Evolutionary conservation across 1,140 invertebrate species (phyloP).

Genomic region (Camponotus pennsylvanicus): DNA sequence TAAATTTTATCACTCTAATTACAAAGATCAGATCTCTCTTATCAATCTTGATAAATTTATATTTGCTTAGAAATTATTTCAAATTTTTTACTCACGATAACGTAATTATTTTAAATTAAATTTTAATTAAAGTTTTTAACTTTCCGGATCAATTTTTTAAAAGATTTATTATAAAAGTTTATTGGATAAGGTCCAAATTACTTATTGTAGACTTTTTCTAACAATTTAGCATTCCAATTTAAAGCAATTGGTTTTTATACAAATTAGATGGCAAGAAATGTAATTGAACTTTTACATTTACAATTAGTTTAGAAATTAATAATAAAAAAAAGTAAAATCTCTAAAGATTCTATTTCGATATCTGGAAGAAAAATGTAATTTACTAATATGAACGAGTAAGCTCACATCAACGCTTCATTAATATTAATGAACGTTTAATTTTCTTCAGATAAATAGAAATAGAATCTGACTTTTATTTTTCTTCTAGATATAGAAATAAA

Average conservation of each 20-base stretch:
- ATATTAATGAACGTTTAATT: too few relatives aligned
- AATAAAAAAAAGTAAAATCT: not conserved
- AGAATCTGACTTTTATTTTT: too few relatives aligned
- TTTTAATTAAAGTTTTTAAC: too few relatives aligned
- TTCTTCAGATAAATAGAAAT: too few relatives aligned
- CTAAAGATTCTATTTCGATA: not conserved
- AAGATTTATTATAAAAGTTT: too few relatives aligned
- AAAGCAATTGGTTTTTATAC: not conserved
- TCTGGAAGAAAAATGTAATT: not conserved
- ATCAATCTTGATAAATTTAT: not conserved
- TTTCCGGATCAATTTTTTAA: too few relatives aligned
- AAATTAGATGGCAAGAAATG: not conserved
- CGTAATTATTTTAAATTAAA: too few relatives aligned
- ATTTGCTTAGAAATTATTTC: constrained; percentile 1
- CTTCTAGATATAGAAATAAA: too few relatives aligned
- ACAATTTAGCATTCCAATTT: not conserved
- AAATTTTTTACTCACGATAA: not conserved
- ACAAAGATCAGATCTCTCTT: not conserved
- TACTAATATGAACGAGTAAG: too few relatives aligned
- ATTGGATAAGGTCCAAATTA: too few relatives aligned
- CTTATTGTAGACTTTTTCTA: too few relatives aligned
- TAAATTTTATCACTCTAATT: not conserved
- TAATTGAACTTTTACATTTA: not conserved
- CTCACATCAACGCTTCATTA: too few relatives aligned
- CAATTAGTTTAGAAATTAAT: not conserved